phyloP scores from a whole-genome alignment of 2,113 vertebrate species.

The Perca fluviatilis region DNA sequence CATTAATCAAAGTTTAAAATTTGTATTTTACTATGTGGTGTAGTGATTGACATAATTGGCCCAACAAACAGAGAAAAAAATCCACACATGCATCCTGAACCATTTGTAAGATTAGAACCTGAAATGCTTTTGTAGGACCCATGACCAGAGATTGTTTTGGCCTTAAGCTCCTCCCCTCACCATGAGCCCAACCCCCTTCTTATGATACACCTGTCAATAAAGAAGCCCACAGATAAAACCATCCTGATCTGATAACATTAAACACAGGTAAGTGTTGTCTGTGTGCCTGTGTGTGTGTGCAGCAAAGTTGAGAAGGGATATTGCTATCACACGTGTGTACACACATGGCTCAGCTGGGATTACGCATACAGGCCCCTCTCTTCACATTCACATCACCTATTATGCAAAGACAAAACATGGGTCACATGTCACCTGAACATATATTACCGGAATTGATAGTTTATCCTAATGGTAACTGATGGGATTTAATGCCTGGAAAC shows the following conservation, averaged over 20 bases:
- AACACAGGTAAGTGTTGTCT: constrained; percentile 53
- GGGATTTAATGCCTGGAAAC: constrained; percentile 57
- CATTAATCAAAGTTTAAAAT: neutral
- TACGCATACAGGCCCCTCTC: constrained; percentile 61
- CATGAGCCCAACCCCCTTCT: constrained; percentile 59
- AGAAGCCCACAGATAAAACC: constrained; percentile 47
- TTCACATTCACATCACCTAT: constrained; percentile 57
- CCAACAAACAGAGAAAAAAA: constrained; percentile 3
- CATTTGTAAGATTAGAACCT: neutral
- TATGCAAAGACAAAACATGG: constrained; percentile 68
- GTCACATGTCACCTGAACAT: constrained; percentile 74
- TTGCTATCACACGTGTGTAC: constrained; percentile 57
- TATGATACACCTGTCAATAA: constrained; percentile 64
- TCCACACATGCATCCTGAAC: neutral
- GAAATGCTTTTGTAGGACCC: neutral
- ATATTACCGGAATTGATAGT: constrained; percentile 63
- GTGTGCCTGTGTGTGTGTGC: constrained; percentile 9
- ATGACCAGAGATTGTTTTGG: constrained; percentile 10
- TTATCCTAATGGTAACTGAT: constrained; percentile 54
- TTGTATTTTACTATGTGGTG: neutral
- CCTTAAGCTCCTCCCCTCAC: constrained; percentile 58
- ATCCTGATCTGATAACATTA: constrained; percentile 60
- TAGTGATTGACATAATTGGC: neutral
- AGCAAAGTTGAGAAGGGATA: constrained; percentile 50
- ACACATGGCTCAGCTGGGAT: constrained; percentile 62